phyloP scores from a whole-genome alignment of 2,113 vertebrate genomes.

The Saguinus imperator region DNA sequence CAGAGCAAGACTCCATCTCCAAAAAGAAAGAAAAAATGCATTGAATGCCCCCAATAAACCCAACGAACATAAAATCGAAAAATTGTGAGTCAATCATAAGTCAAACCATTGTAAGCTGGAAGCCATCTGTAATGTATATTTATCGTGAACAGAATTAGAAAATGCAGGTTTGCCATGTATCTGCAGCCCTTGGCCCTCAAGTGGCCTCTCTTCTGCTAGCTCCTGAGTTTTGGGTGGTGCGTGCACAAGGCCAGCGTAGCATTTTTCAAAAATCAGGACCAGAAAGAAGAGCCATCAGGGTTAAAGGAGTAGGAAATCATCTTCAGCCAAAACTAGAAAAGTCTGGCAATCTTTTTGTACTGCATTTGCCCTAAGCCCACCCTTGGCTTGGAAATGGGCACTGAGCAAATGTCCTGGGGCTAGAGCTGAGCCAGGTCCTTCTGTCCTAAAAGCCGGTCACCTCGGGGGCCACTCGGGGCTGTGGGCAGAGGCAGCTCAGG shows the following conservation, averaged over 20 bases:
- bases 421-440: background rate
- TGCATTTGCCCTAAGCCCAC: no score
- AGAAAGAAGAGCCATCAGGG: fast-evolving
- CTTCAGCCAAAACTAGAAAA: background rate
- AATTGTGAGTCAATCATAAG: background rate
- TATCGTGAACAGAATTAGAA: background rate
- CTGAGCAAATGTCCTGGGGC: no score
- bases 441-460: fast-evolving
- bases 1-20: no score
- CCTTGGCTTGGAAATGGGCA: background rate
- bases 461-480: fast-evolving
- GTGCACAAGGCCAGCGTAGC: background rate
- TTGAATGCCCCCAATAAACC: background rate
- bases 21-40: background rate
- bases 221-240: fast-evolving
- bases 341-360: fast-evolving
- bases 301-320: background rate
- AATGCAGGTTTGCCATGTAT: fast-evolving
- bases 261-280: fast-evolving
- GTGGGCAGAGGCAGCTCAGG: background rate
- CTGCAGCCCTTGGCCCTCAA: background rate
- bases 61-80: background rate
- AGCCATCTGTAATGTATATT: background rate
- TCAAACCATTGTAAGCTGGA: background rate
- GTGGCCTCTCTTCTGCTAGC: fast-evolving